These are phyloP conservation scores for Amblyjoppa proteus DNA, from an alignment of 2,888 invertebrate species.

Conservation along the genomic window DNA sequence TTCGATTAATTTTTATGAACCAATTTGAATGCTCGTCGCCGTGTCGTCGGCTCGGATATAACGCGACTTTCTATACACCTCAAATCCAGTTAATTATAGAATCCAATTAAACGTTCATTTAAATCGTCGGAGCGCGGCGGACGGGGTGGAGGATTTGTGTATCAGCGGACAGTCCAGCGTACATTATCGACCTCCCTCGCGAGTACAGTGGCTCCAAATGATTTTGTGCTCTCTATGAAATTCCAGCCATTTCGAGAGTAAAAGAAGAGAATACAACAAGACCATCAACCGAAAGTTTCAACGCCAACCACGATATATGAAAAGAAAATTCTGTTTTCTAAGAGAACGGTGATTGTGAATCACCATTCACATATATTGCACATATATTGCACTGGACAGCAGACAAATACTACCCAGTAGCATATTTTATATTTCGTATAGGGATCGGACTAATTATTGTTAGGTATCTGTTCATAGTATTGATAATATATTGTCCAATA, in stretches of 20 bases:
- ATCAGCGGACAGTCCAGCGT: slow-evolving; percentile 39
- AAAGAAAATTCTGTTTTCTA: background rate
- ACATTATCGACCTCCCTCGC: slow-evolving; percentile 54
- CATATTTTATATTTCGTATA: too few species aligned
- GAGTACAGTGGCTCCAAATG: background rate
- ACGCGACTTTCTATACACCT: slow-evolving; percentile 33
- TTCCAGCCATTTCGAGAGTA: background rate
- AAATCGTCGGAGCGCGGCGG: slow-evolving; percentile 39
- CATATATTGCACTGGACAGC: too few species aligned
- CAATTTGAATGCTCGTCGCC: slow-evolving; percentile 23
- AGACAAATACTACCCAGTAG: too few species aligned
- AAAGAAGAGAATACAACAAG: background rate
- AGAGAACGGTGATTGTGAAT: too few species aligned
- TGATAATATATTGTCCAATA: too few species aligned
- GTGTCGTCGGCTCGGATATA: slow-evolving; percentile 28
- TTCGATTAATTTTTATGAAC: background rate
- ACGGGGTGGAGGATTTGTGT: slow-evolving; percentile 5
- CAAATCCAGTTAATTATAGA: slow-evolving; percentile 61
- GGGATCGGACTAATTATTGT: too few species aligned
- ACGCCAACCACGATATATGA: background rate
- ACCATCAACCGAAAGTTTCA: background rate
- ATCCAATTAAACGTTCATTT: slow-evolving; percentile 68
- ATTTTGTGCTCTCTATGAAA: background rate
- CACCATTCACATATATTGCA: too few species aligned
- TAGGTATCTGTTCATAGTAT: too few species aligned